These are phyloP conservation scores for Musca vetustissima DNA, from an alignment of 1,140 invertebrate species.

Conservation along the genomic window DNA sequence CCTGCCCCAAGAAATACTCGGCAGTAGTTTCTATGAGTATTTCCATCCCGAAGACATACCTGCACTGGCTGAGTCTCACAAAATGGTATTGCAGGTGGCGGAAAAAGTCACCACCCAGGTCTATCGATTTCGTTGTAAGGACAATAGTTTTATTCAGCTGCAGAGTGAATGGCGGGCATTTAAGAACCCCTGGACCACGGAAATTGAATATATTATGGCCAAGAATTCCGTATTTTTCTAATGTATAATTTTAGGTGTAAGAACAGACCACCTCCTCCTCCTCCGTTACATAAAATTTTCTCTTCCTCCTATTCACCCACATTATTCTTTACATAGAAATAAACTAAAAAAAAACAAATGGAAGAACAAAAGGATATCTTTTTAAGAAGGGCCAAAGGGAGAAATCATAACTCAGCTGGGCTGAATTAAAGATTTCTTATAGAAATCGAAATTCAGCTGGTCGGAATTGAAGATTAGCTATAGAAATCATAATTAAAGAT, in stretches of 20 bases:
- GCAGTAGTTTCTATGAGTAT: slow-evolving; percentile 93
- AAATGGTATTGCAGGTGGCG: slow-evolving; percentile 71
- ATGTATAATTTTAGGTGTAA: slow-evolving; percentile 32
- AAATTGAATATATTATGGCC: slow-evolving; percentile 84
- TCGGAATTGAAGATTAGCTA: too few relatives aligned
- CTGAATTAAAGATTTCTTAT: too few relatives aligned
- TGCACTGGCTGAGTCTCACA: slow-evolving; percentile 80
- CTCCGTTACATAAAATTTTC: too few relatives aligned
- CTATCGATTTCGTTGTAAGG: slow-evolving; percentile 80
- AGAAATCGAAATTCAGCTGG: too few relatives aligned
- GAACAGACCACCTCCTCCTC: too few relatives aligned
- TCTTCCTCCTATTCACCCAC: background rate
- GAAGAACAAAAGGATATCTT: too few relatives aligned
- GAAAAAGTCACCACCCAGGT: slow-evolving; percentile 69
- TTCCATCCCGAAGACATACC: slow-evolving; percentile 83
- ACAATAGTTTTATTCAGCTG: slow-evolving; percentile 70
- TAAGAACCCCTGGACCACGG: slow-evolving; percentile 90
- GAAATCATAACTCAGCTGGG: too few relatives aligned
- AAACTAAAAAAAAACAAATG: too few relatives aligned
- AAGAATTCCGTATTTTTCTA: slow-evolving; percentile 77
- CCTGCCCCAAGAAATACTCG: slow-evolving; percentile 88
- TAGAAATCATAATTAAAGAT: too few relatives aligned
- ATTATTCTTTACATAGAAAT: too few relatives aligned
- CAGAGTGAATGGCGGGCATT: slow-evolving; percentile 86
- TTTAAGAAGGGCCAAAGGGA: too few relatives aligned